A percentile compares a stretch with the other conserved stretches of the same genome.
Evolutionary conservation across 2,888 invertebrate genomes (phyloP).

Genomic region (Catocala nupta): DNA sequence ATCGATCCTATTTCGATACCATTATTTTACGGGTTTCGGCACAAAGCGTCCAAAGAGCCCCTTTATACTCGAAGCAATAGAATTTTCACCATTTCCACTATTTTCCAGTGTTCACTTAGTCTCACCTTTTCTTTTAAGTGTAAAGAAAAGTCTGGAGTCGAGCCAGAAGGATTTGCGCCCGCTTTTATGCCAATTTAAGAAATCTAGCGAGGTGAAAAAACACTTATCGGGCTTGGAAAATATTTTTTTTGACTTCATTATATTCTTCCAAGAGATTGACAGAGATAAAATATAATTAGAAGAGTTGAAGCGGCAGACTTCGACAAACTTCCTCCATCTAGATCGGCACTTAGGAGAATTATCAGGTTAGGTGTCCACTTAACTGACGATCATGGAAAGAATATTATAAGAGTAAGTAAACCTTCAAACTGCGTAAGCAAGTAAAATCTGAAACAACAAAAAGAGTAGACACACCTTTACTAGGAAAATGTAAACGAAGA

Average conservation of each 20-base stretch:
- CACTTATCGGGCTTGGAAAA: conserved; percentile 31
- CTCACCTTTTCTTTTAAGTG: conserved; percentile 66
- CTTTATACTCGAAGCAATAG: conserved; percentile 55
- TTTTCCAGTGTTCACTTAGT: conserved; percentile 46
- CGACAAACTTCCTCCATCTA: too few relatives aligned
- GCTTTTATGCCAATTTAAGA: conserved; percentile 50
- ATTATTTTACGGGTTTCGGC: conserved; percentile 49
- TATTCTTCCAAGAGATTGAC: too few relatives aligned
- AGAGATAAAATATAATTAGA: too few relatives aligned
- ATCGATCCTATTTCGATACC: conserved; percentile 48
- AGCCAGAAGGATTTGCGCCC: conserved; percentile 46
- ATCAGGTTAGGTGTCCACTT: too few relatives aligned
- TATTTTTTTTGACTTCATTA: conserved; percentile 1
- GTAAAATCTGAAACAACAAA: too few relatives aligned
- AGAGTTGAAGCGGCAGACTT: too few relatives aligned
- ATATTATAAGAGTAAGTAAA: too few relatives aligned
- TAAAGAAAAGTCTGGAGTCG: conserved; percentile 56
- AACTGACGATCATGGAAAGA: too few relatives aligned
- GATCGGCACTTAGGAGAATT: too few relatives aligned
- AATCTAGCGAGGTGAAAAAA: conserved; percentile 37
- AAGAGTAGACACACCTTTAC: too few relatives aligned
- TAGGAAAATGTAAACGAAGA: too few relatives aligned
- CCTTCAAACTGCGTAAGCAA: too few relatives aligned
- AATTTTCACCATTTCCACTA: conserved; percentile 50
- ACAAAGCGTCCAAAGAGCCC: conserved; percentile 51